Base-by-base conservation (phyloP, 1,140 invertebrate genomes). In the Drosophila repleta region DNA sequence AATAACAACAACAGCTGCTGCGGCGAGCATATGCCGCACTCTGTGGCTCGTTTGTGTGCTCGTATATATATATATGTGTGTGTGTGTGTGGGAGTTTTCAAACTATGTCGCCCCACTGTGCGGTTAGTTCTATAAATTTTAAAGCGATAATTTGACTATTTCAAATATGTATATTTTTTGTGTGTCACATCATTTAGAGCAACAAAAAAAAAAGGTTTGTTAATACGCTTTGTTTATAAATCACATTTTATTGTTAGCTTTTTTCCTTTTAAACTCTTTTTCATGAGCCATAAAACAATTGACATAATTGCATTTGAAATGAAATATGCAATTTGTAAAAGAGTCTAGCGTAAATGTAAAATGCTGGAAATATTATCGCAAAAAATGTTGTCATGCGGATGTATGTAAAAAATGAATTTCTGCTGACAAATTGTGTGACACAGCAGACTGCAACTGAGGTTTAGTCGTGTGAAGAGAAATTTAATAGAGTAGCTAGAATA, bases 201-300 rank as follows among this genome's bases (percentile, higher is more conserved):
- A 39, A 41, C 56, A 49, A 68, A 24, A 56, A 46, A 62, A 64
- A 18, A 51, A 46, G 67, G 43, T 66, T 45, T 78, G 69, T 82
- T 82, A 81, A 87, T 81, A 72, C 78, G 74, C 68, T 56, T 60
- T 81, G 74, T 87, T 75, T 72, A 78, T 82, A 85, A 84, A 87
- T 87, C 74, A 77, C 53, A 51, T 62, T 87, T 81, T 55, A 80
- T 71, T 58, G 55, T 71, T 65, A 17, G 49, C 10, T 35, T 29
- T 17, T 7, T 29, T n/a, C n/a, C n/a, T n/a, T n/a, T n/a, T 13
- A 24, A 3, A 24, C 4, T 24, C 4, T 43, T 21, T 26, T 60
- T 60, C 69, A 53, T 18, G 53, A 11, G 52, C 29, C 75, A 58
- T 65, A 52, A 53, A 41, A 62, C 65, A 80, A 80, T 80, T 74